A percentile compares a stretch with the other conserved stretches of the same genome.
These are phyloP conservation scores for Centrocercus urophasianus DNA, from an alignment of 2,113 vertebrate genomes.

Conservation along the genomic window DNA sequence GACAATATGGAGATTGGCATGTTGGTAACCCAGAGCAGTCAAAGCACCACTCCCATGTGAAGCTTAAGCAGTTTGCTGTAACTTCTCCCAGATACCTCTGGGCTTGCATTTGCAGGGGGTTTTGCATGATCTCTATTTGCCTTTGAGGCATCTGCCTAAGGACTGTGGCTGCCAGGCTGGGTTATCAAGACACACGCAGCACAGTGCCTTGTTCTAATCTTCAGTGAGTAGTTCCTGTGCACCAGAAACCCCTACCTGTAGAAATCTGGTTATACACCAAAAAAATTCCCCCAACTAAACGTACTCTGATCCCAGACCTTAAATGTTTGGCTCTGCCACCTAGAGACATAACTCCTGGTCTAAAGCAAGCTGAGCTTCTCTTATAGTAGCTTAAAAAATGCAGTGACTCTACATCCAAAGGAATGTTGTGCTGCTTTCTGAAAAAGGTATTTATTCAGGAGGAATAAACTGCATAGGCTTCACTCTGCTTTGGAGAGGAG, in stretches of 20 bases:
- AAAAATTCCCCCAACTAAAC: accelerated
- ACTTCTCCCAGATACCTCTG: background rate
- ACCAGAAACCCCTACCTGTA: background rate
- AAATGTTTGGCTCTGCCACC: background rate
- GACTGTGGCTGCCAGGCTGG: background rate
- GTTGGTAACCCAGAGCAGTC: background rate
- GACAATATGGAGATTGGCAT: background rate
- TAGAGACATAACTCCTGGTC: accelerated
- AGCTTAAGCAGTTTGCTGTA: background rate
- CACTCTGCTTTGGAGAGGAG: constrained; percentile 52
- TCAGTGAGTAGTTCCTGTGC: background rate
- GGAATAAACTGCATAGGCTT: constrained; percentile 29
- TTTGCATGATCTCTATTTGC: background rate
- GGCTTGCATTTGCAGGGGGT: background rate
- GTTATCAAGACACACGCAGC: background rate
- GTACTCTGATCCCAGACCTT: background rate
- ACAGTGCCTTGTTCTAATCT: background rate
- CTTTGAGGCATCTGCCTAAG: background rate
- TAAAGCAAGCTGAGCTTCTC: background rate
- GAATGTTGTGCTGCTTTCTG: background rate
- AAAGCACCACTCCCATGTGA: background rate
- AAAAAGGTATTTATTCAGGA: constrained; percentile 24
- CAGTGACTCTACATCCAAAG: background rate
- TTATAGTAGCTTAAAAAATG: constrained; percentile 18
- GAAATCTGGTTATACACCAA: background rate